phyloP scores from a whole-genome alignment of 1,140 invertebrate genomes.

The Potamilus streckersoni region DNA sequence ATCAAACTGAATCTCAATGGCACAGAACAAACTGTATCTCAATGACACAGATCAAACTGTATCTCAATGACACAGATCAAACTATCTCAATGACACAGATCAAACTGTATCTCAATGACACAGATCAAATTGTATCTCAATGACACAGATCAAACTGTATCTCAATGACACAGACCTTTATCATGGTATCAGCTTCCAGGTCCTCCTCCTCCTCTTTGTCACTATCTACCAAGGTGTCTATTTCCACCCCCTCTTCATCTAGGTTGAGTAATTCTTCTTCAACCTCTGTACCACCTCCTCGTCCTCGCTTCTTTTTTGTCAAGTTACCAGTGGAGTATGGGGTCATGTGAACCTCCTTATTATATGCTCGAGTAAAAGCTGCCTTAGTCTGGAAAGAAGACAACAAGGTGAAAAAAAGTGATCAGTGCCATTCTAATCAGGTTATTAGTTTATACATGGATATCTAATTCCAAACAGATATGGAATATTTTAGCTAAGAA shows the following conservation, averaged over 20 bases:
- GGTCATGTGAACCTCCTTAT: constrained; percentile 81
- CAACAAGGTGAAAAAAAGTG: not conserved
- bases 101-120: no score
- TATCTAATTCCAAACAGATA: not conserved
- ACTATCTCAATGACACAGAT: no score
- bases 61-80: no score
- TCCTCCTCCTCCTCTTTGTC: constrained; percentile 76
- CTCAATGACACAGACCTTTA: constrained; percentile 74
- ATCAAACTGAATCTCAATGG: no score
- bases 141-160: no score
- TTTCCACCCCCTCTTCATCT: constrained; percentile 36
- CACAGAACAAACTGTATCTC: no score
- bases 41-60: no score
- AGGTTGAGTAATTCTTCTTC: constrained; percentile 28
- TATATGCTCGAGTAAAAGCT: constrained; percentile 91
- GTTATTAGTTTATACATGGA: not conserved
- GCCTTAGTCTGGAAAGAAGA: constrained; percentile 79
- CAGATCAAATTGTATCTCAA: no score
- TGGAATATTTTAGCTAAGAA: no score
- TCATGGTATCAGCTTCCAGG: constrained; percentile 80
- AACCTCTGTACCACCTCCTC: constrained; percentile 61
- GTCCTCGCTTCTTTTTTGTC: constrained; percentile 70
- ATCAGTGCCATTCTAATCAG: not conserved
- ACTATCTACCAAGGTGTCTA: constrained; percentile 68
- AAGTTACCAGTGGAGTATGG: constrained; percentile 77